Evolutionary conservation across 2,888 invertebrate species (phyloP), one percentile per base, ranked within the genome.

Genomic region (Ectemnius cavifrons): DNA sequence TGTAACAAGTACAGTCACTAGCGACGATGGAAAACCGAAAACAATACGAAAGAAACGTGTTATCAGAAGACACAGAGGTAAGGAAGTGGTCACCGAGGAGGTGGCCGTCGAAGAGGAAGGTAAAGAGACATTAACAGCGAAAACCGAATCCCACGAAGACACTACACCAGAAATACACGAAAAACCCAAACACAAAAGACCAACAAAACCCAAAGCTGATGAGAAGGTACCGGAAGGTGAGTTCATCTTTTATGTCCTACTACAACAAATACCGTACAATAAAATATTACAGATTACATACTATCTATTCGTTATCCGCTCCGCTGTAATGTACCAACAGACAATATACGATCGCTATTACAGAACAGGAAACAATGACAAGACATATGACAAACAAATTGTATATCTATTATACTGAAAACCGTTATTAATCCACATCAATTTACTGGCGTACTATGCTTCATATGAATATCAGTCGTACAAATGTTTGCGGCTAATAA

Each of bases 11-110:
- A 74, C 77, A 52, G 65, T 80, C n/a, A 78, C 91, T 0, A 89
- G 84, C 46, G 91, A 91, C 2, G 91, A 92, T 82, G 90, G 87
- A 63, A 89, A 87, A 57, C 87, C 85, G 82, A 79, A 46, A 81
- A 81, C 77, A 86, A 73, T 13, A 81, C 84, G 20, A 89, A 89
- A 74, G 89, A 88, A 87, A 75, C 87, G 86, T 46, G 81, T 85
- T 1, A 87, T 88, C 49, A 83, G 61, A 65, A 91, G 87, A 75
- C 92, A 91, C 76, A 89, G 90, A 63, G 92, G 91, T 75, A 88
- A 90, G 49, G 87, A 91, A 78, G 90, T 92, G 81, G 91, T 92
- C 79, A 86, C 91, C 56, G 91, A 92, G 87, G 91, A 92, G 69
- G 84, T 91, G 5, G 92, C 92, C 74, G 85, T 91, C 45, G 84